Evolutionary conservation across 2,888 invertebrate species (phyloP).

Genomic region (Drosophila fulvimacula): DNA sequence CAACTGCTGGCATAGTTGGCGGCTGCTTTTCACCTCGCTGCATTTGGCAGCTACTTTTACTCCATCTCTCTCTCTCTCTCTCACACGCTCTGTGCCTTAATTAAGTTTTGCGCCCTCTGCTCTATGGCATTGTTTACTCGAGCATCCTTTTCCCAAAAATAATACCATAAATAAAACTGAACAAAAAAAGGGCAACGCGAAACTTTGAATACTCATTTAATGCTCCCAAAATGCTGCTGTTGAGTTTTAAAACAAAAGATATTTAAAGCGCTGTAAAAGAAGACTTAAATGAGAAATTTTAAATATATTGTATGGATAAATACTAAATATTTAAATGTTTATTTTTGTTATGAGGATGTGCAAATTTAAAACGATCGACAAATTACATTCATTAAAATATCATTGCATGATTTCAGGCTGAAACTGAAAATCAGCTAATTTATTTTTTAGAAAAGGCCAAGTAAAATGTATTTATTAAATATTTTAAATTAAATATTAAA

Average conservation of each 20-base stretch:
- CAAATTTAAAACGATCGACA: too few species aligned
- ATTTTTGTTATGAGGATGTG: too few species aligned
- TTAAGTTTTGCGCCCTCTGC: conserved; percentile 62
- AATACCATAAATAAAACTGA: conserved; percentile 53
- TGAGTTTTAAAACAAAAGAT: not conserved
- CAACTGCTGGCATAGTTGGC: conserved; percentile 23
- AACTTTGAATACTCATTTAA: conserved; percentile 10
- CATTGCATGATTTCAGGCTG: too few species aligned
- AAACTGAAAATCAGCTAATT: too few species aligned
- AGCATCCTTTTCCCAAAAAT: conserved; percentile 46
- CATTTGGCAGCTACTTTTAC: conserved; percentile 48
- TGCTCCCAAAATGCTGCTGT: not conserved
- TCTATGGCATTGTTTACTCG: conserved; percentile 53
- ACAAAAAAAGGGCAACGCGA: conserved; percentile 31
- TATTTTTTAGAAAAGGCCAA: too few species aligned
- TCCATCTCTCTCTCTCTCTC: not conserved
- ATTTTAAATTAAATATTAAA: too few species aligned
- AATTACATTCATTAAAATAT: too few species aligned
- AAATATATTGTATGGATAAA: not conserved
- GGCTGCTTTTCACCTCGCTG: conserved; percentile 24
- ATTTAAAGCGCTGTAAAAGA: not conserved
- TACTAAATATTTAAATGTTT: not conserved
- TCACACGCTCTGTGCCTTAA: conserved; percentile 48
- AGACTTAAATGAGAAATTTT: not conserved
- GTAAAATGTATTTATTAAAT: too few species aligned